phyloP scores from a whole-genome alignment of 2,888 invertebrate genomes.

The Thumatha senex region DNA sequence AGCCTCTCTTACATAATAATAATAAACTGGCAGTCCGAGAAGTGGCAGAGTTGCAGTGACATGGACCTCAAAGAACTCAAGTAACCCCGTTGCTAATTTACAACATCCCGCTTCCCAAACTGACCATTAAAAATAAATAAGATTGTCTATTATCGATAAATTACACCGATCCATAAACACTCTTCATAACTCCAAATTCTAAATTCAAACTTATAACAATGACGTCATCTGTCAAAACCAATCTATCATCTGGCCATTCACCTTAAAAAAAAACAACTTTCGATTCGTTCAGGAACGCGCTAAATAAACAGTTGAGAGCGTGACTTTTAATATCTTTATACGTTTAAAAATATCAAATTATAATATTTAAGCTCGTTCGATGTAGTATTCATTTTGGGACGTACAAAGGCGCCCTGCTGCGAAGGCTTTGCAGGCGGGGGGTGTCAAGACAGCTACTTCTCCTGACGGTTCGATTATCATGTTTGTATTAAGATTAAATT shows the following conservation, averaged over 20 bases:
- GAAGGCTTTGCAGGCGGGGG: conserved; percentile 31
- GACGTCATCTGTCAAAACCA: conserved; percentile 15
- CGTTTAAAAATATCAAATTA: conserved; percentile 83
- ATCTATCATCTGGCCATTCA: conserved; percentile 36
- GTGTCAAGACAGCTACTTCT: conserved; percentile 40
- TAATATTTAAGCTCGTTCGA: conserved; percentile 75
- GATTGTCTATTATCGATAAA: conserved; percentile 1
- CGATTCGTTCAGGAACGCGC: conserved; percentile 70
- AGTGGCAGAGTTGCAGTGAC: too few species aligned
- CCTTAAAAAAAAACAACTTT: conserved; percentile 38
- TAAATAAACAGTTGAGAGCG: conserved; percentile 79
- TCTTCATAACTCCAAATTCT: background rate
- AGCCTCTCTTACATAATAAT: too few species aligned
- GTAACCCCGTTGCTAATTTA: too few species aligned
- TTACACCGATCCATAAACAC: background rate
- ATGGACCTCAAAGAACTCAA: too few species aligned
- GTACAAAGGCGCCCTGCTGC: conserved; percentile 71
- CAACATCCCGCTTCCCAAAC: too few species aligned
- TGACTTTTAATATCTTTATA: conserved; percentile 82
- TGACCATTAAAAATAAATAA: background rate
- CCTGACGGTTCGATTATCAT: conserved; percentile 32
- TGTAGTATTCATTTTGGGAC: conserved; percentile 69
- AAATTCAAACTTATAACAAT: conserved; percentile 5
- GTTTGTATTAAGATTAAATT: conserved; percentile 43
- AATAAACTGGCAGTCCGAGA: too few species aligned